Base-by-base conservation (phyloP, 2,888 invertebrate genomes). In the Drosophila percnosoma region DNA sequence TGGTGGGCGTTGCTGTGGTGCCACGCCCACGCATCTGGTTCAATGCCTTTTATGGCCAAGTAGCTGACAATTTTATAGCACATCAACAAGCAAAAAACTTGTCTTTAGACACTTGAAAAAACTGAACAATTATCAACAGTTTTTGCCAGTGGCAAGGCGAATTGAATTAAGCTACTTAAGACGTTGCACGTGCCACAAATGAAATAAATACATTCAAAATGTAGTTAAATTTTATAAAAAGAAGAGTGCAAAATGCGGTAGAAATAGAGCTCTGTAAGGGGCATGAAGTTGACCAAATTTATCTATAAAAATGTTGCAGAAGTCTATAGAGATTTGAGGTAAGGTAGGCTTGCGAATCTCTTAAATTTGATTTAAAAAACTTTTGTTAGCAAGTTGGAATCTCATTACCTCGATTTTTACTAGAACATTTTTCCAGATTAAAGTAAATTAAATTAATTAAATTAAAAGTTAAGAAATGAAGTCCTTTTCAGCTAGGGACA, bases 111-210 rank as follows among this genome's bases (percentile, higher is more conserved):
- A 70, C 73, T 75, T 79, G 82, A 72, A 80, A 86, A 73, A 78
- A 54, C 33, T 63, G 45, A 51, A 61, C 68, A 73, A 82, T 82
- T 83, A 82, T 73, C 64, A 85, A 83, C 73, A 71, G 89, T 74
- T 85, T 69, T 70, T 59, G 53, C 66, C 70, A 71, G 45, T 68
- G 76, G 67, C 75, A 75, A 75, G 67, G 75, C 75, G 42, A 75
- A 48, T 42, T 29, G 36, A 42, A 66, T 31, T 75, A 59, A 78
- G 67, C 64, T 59, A 64, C 64, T 74, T 81, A 55, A 80, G 66
- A 68, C 29, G 63, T 53, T 65, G 68, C 82, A 74, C 82, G 79
- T 78, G 79, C 69, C 33, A 5, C 49, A 55, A 34, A 27, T 21
- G 34, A 34, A 69, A 21, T 7, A 40, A 11, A 29, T 24, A 7